Base-by-base conservation (phyloP, 2,797 vertebrate genomes). In the Phalanger gymnotis region DNA sequence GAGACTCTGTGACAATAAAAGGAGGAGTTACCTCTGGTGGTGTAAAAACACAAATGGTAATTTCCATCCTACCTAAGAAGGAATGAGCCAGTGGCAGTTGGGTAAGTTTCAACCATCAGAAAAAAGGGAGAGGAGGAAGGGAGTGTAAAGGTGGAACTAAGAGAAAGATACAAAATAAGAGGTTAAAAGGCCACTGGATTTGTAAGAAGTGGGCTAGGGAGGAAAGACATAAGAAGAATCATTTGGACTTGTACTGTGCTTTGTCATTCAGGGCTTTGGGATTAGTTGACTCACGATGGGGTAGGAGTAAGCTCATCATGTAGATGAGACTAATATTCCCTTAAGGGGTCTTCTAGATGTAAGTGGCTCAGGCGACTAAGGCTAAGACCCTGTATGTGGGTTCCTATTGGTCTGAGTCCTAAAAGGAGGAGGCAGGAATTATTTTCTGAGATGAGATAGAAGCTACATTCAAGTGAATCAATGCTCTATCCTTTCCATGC, bases 11-110 rank as follows among this genome's bases (percentile, higher is more conserved):
- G 53, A 40, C 3, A 30, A 93, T 58, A 31, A 57, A 54, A 89
- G 34, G 56, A 94, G 53, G 55, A 61, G 54, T 94, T 40, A 81
- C 93, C 96, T 92, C 87, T 94, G 66, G 61, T 93, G 1, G 58
- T 28, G 0, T 40, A 73, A 90, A 91, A 89, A 34, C 90, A 54
- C 27, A 5, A 61, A 89, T n/a, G 5, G 4, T 58, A 19, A 9
- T 95, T 61, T 53, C 34, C 30, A 31, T 31, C 73, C 5, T 4
- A 51, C 87, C 61, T 93, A 58, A 25, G 31, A 27, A 40, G 40
- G 22, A 92, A 52, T 13, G 92, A 92, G 3, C 91, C 53, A 16
- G 47, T 14, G n/a, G 28, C 51, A 89, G 52, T n/a, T 90, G 47
- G 31, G 1, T 51, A 54, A 94, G n/a, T 40, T 73, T 95, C 56